Evolutionary conservation across 2,888 invertebrate species (phyloP).

Genomic region (Nomada hirtipes): DNA sequence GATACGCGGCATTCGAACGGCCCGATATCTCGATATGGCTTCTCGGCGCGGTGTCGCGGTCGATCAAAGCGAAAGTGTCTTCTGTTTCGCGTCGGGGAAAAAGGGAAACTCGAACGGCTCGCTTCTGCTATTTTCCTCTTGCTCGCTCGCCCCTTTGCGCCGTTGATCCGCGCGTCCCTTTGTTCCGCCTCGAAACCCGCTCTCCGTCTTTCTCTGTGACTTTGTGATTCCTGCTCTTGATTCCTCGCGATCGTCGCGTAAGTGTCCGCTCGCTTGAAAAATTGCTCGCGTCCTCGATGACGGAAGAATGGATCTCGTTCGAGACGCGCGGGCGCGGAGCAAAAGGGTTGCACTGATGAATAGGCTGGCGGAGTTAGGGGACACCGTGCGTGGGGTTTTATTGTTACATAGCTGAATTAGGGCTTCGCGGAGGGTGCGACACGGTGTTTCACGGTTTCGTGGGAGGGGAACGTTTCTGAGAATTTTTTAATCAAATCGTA

Average conservation of each 20-base stretch:
- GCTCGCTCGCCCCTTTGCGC: background rate
- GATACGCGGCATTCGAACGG: slow-evolving; percentile 44
- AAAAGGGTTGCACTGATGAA: slow-evolving; percentile 16
- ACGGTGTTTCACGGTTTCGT: background rate
- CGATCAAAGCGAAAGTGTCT: slow-evolving; percentile 59
- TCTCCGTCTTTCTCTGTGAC: background rate
- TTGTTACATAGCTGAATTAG: slow-evolving; percentile 34
- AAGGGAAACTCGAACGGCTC: background rate
- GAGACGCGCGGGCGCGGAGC: slow-evolving; percentile 11
- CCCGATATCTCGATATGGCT: slow-evolving; percentile 36
- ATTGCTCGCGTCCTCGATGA: slow-evolving; percentile 41
- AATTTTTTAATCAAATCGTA: no score
- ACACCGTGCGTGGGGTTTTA: slow-evolving; percentile 12
- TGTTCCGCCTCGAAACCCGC: background rate
- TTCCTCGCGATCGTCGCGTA: slow-evolving; percentile 38
- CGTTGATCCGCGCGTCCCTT: background rate
- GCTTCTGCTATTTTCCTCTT: slow-evolving; percentile 6
- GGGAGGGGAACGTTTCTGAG: no score
- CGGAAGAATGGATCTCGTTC: slow-evolving; percentile 31
- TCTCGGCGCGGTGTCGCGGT: slow-evolving; percentile 41
- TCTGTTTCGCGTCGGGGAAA: slow-evolving; percentile 43
- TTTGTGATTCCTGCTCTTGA: slow-evolving; percentile 35
- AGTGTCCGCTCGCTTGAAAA: slow-evolving; percentile 55
- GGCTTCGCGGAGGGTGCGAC: background rate
- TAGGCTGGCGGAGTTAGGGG: slow-evolving; percentile 15